These are phyloP conservation scores for Dolichomitus sp. DNA, from an alignment of 2,888 invertebrate genomes.

Conservation along the genomic window DNA sequence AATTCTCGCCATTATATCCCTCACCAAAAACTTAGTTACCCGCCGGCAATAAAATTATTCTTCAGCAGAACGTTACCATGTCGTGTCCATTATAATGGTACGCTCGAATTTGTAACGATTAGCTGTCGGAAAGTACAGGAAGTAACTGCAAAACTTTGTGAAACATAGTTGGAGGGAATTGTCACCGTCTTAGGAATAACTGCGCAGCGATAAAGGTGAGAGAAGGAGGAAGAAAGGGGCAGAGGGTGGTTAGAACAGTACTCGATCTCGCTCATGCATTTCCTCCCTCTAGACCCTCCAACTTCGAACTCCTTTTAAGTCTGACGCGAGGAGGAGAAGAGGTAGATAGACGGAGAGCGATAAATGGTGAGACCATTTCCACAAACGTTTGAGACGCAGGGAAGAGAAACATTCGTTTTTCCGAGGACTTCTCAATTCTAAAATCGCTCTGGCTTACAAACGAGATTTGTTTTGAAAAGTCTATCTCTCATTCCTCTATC, in stretches of 20 bases:
- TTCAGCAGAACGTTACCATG: neutral
- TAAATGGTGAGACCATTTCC: slow-evolving; percentile 37
- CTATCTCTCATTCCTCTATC: slow-evolving; percentile 15
- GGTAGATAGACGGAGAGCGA: slow-evolving; percentile 22
- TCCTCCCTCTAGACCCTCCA: neutral
- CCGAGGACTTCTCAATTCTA: slow-evolving; percentile 30
- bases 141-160: slow-evolving; percentile 1
- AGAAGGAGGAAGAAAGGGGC: neutral
- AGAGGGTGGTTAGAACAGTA: neutral
- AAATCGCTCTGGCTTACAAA: slow-evolving; percentile 30
- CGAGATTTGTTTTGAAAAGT: slow-evolving; percentile 34
- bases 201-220: neutral
- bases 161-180: neutral
- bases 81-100: neutral
- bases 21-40: neutral
- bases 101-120: slow-evolving; percentile 13
- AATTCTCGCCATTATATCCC: neutral
- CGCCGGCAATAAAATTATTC: neutral
- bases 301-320: slow-evolving; percentile 21
- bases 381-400: slow-evolving; percentile 12
- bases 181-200: neutral
- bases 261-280: neutral
- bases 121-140: neutral
- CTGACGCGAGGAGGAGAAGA: neutral
- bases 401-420: slow-evolving; percentile 21